Base-by-base conservation (phyloP, 1,140 invertebrate species). In the Cydia splendana region DNA sequence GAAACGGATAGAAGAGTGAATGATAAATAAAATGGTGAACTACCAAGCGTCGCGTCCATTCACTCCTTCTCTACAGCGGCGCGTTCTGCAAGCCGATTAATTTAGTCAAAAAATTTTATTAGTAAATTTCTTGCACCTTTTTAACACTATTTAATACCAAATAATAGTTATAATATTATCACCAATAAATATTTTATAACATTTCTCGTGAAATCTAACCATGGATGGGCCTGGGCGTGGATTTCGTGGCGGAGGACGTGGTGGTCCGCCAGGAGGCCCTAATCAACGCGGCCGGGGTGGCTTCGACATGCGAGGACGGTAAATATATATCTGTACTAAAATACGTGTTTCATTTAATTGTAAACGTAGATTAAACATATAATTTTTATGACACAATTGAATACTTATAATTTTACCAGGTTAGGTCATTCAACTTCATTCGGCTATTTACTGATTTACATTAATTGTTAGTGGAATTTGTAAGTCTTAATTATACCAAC, bases 241-340 rank as follows among this genome's bases (percentile, higher is more conserved):
- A 73, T 91, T 93, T 79, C 87, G 88, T 42, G 90, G 91, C 34
- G 91, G 87, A 57, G 86, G 91, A 74, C 88, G 90, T 77, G 89
- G 91, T 34, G 87, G 87, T 5, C 89, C 88, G 18, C 86, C 85
- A 30, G 88, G 88, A 51, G 88, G 88, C 6, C 82, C 81, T 30
- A 85, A 51, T 69, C 45, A 30, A 67, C 15, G 90, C 82, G 90
- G 91, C 51, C 78, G 91, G 76, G 88, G 89, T 71, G 88, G 88
- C 34, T 91, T 92, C 80, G 90, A 92, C 73, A 91, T 92, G 90
- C 85, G 90, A 79, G 91, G 91, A 81, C 85, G 91, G 91, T 92
- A 85, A 82, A 77, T 77, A 62, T 62, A 24, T 20, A 18, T 10
- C 20, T 12, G 18, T 18, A 53, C 18, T 62, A 20, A n/a, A 53